Evolutionary conservation across 2,888 invertebrate genomes (phyloP).

Genomic region (Cheilosia soror): DNA sequence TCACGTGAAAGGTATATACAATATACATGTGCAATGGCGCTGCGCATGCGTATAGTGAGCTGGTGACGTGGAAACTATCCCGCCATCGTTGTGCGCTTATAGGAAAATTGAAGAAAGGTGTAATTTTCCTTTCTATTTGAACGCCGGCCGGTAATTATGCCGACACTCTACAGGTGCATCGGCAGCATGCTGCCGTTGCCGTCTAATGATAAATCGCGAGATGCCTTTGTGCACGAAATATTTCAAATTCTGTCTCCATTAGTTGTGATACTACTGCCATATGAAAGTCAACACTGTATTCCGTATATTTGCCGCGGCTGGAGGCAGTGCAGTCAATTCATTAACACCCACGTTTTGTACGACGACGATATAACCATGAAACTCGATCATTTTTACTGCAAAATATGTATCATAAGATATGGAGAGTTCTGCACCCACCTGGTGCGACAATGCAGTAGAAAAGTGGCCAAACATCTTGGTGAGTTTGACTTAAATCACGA

Average conservation of each 20-base stretch:
- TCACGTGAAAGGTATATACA: conserved; percentile 70
- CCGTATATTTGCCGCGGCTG: conserved; percentile 27
- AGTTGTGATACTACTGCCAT: conserved; percentile 10
- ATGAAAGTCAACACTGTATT: conserved; percentile 9
- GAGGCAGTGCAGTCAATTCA: conserved; percentile 58
- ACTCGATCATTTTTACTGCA: conserved; percentile 56
- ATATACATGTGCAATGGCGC: conserved; percentile 4
- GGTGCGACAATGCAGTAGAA: conserved; percentile 25
- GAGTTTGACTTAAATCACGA: conserved; percentile 59
- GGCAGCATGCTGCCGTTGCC: conserved; percentile 10
- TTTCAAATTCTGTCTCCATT: conserved; percentile 51
- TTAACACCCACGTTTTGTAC: conserved; percentile 67
- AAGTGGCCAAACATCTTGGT: conserved; percentile 45
- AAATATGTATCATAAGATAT: conserved; percentile 56
- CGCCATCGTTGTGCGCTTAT: conserved; percentile 6
- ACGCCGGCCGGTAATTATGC: conserved; percentile 52
- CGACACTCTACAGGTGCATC: conserved; percentile 10
- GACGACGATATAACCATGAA: conserved; percentile 46
- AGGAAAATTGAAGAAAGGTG: conserved; percentile 58
- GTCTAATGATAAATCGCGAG: conserved; percentile 55
- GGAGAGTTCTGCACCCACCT: conserved; percentile 33
- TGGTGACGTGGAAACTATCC: conserved; percentile 39
- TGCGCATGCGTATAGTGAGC: conserved; percentile 42
- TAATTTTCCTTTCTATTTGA: conserved; percentile 72
- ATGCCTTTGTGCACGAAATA: conserved; percentile 59